phyloP scores from a whole-genome alignment of 1,140 invertebrate genomes.

The Aphaenogaster ashmeadi region DNA sequence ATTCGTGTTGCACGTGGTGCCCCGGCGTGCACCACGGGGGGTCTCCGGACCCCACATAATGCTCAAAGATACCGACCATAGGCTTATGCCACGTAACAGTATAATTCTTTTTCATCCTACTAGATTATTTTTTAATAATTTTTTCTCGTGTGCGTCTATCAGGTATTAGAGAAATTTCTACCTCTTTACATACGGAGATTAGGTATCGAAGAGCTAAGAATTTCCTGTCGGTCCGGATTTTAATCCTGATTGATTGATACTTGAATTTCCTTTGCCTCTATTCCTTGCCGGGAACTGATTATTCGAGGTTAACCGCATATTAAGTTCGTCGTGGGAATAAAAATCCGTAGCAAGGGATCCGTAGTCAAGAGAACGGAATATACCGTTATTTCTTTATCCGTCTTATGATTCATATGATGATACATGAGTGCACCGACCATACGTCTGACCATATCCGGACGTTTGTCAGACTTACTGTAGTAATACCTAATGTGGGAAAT shows the following conservation, averaged over 20 bases:
- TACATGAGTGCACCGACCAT: conserved; percentile 15
- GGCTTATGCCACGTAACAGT: conserved; percentile 40
- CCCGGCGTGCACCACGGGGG: conserved; percentile 74
- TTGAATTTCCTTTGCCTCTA: neutral
- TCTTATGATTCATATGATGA: conserved; percentile 33
- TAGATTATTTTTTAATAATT: conserved; percentile 16
- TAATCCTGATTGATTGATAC: conserved; percentile 70
- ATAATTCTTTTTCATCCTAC: conserved; percentile 29
- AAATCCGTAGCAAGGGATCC: conserved; percentile 14
- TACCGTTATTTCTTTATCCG: conserved; percentile 54
- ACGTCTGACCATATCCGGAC: conserved; percentile 17
- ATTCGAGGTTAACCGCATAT: conserved; percentile 17
- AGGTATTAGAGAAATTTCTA: conserved; percentile 27
- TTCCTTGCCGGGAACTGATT: conserved; percentile 12
- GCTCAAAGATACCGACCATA: conserved; percentile 77
- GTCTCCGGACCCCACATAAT: conserved; percentile 75
- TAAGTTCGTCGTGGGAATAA: conserved; percentile 8
- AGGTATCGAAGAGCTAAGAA: conserved; percentile 16
- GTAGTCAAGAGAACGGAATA: neutral
- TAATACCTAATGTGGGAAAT: conserved; percentile 22
- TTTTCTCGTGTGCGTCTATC: neutral
- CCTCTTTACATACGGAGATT: conserved; percentile 42
- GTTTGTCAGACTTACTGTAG: conserved; percentile 35
- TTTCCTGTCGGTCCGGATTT: conserved; percentile 39
- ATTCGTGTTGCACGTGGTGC: conserved; percentile 77